Conservation (phyloP, 2,797 vertebrate species). For the Arctocebus calabarensis region DNA sequence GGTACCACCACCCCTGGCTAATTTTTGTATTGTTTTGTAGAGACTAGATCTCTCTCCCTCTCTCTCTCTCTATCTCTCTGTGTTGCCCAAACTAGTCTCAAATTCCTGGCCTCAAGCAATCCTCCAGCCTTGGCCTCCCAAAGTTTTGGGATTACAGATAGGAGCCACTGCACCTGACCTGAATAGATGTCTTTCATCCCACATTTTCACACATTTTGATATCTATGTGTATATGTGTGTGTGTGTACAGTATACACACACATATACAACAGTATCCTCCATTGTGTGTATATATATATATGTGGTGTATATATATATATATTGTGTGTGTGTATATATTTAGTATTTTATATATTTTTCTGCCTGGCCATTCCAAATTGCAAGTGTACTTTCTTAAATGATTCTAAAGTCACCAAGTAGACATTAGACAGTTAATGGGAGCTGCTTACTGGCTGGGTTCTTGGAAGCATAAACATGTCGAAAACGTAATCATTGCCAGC, state of each 20-base stretch:
- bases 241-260: too few relatives aligned
- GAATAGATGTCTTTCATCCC: neutral
- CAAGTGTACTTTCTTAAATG: neutral
- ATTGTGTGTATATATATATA: too few relatives aligned
- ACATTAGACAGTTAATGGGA: rapidly evolving
- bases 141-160: neutral
- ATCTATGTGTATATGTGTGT: too few relatives aligned
- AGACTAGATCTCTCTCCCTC: neutral
- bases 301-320: too few relatives aligned
- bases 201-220: rapidly evolving
- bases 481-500: rapidly evolving
- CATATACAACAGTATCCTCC: too few relatives aligned
- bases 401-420: neutral
- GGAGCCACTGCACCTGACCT: neutral
- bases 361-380: neutral
- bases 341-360: neutral
- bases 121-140: neutral
- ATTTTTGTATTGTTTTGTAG: neutral
- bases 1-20: neutral
- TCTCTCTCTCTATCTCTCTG: neutral
- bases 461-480: rapidly evolving
- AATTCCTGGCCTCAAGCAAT: neutral
- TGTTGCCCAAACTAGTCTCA: neutral
- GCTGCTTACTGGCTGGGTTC: neutral
- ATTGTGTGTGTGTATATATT: too few relatives aligned